These are phyloP conservation scores for Rissa tridactyla DNA, from an alignment of 2,113 vertebrate species.

Conservation along the genomic window DNA sequence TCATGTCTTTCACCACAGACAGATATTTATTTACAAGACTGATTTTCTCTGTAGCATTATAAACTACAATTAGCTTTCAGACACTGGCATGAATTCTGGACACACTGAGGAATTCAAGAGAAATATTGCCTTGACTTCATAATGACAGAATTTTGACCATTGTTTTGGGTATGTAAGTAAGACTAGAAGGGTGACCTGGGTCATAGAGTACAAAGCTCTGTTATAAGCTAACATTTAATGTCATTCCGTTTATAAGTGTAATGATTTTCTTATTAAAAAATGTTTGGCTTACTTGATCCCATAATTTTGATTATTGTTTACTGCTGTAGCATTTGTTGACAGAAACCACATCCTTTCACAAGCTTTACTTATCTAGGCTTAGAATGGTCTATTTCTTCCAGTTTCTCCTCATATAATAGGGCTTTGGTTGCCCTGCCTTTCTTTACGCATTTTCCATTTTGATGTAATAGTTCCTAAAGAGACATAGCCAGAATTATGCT, in stretches of 20 bases:
- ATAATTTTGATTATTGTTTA: not conserved
- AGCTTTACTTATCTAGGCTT: not conserved
- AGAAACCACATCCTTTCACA: not conserved
- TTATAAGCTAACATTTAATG: not conserved
- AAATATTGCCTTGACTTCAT: slow-evolving; percentile 4
- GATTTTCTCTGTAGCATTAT: not conserved
- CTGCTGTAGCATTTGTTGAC: not conserved
- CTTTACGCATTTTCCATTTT: not conserved
- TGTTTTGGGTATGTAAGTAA: not conserved
- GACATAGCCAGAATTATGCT: not conserved
- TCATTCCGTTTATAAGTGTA: not conserved
- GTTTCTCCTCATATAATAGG: not conserved
- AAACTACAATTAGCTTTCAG: not conserved
- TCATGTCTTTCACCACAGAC: not conserved
- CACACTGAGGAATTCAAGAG: not conserved
- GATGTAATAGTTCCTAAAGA: not conserved
- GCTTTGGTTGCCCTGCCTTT: not conserved
- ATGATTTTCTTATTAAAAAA: not conserved
- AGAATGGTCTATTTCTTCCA: not conserved
- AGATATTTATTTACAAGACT: not conserved
- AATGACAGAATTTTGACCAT: not conserved
- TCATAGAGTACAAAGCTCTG: not conserved
- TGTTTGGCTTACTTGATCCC: not conserved
- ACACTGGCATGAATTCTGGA: not conserved
- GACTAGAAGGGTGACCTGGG: slow-evolving; percentile 8